These are phyloP conservation scores for Acanthornis magna DNA, from an alignment of 2,797 vertebrate genomes.

Conservation along the genomic window DNA sequence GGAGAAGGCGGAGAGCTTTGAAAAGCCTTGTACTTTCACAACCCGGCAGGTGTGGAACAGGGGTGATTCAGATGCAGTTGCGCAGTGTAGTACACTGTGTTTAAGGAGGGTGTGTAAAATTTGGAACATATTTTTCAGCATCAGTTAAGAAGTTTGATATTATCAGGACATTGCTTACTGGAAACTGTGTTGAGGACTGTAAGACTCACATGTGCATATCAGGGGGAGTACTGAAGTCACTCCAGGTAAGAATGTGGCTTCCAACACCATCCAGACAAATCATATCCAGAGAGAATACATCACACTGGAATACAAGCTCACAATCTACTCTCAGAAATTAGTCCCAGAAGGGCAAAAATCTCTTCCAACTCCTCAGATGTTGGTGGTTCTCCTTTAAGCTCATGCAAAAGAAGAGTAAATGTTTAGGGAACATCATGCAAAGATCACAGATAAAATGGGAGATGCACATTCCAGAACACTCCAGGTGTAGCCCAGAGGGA, in stretches of 20 bases:
- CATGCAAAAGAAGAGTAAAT: conserved; percentile 21
- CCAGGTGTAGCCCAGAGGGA: conserved; percentile 4
- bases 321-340: neutral
- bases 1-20: neutral
- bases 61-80: neutral
- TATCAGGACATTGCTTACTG: neutral
- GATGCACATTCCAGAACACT: conserved; percentile 29
- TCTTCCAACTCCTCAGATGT: neutral
- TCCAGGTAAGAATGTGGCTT: neutral
- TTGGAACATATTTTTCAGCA: neutral
- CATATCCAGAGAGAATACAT: neutral
- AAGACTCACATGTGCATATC: neutral
- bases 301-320: neutral
- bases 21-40: neutral
- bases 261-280: neutral
- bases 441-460: conserved; percentile 16
- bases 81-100: neutral
- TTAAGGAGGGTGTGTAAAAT: conserved; percentile 46
- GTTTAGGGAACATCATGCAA: conserved; percentile 24
- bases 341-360: neutral
- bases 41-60: neutral
- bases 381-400: neutral
- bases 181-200: neutral
- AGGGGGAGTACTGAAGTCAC: neutral
- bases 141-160: neutral